Base-by-base conservation (phyloP, 2,888 invertebrate genomes). In the Clostera curtula region DNA sequence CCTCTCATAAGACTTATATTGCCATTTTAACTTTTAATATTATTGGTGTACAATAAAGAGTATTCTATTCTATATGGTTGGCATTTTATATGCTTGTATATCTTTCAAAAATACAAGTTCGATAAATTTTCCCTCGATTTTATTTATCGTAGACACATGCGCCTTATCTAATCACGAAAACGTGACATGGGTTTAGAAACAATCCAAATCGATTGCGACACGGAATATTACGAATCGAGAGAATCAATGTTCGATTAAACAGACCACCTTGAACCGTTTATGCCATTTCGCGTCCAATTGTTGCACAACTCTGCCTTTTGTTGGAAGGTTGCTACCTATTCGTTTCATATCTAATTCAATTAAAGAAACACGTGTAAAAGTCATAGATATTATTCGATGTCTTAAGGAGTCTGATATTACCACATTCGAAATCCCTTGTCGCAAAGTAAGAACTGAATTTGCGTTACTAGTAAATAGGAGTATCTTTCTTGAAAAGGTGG, bases 351-450 rank as follows among this genome's bases (percentile, higher is more conserved):
- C 60, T 61, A 64, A 74, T 74, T 69, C 67, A 73, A 75, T 77
- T 68, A 75, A 49, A 60, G 57, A 59, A 67, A 66, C 67, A 67
- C 66, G 60, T 72, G 73, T 75, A 69, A 77, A 76, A 75, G 77
- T 76, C 76, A 68, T 56, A 56, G 45, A 40, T 43, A 34, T 37
- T 59, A 64, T 61, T 67, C 46, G 54, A 56, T 58, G 49, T n/a
- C n/a, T n/a, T n/a, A n/a, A n/a, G n/a, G n/a, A n/a, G n/a, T n/a
- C n/a, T n/a, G n/a, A n/a, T n/a, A n/a, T n/a, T n/a, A n/a, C n/a
- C n/a, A n/a, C n/a, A n/a, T n/a, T n/a, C n/a, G n/a, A n/a, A n/a
- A n/a, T n/a, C n/a, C n/a, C n/a, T n/a, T n/a, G n/a, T n/a, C n/a
- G n/a, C n/a, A n/a, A n/a, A n/a, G n/a, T n/a, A n/a, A n/a, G n/a